Evolutionary conservation across 2,797 vertebrate genomes (phyloP).

Genomic region (Leptodactylus fallax): DNA sequence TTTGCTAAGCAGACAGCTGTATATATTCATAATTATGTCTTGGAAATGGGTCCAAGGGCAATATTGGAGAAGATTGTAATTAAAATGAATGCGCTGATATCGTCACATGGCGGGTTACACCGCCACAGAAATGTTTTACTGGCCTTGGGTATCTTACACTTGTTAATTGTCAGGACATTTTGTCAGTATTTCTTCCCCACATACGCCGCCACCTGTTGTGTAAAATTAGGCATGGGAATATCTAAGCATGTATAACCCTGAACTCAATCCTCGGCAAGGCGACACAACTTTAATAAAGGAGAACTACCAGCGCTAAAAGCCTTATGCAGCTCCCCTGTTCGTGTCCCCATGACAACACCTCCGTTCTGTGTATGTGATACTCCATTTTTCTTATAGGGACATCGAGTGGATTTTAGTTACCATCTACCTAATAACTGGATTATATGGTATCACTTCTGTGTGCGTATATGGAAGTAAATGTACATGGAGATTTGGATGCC

Average conservation of each 20-base stretch:
- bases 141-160: neutral
- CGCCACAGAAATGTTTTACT: neutral
- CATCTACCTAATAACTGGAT: too few species aligned
- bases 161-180: neutral
- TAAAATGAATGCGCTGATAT: neutral
- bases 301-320: neutral
- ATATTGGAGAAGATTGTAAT: neutral
- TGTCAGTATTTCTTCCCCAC: neutral
- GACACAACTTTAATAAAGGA: neutral
- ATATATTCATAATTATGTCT: constrained; percentile 21
- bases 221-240: constrained; percentile 11
- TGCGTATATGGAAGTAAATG: too few species aligned
- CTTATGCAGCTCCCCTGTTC: too few species aligned
- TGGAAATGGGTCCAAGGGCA: neutral
- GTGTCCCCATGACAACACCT: too few species aligned
- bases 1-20: constrained; percentile 20
- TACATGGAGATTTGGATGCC: too few species aligned
- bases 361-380: too few species aligned
- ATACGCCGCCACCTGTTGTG: neutral
- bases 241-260: neutral
- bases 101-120: neutral
- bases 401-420: too few species aligned
- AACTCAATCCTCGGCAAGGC: neutral
- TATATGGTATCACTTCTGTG: too few species aligned
- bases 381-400: too few species aligned